Conservation (phyloP, 2,888 invertebrate genomes). For the Meganola albula region DNA sequence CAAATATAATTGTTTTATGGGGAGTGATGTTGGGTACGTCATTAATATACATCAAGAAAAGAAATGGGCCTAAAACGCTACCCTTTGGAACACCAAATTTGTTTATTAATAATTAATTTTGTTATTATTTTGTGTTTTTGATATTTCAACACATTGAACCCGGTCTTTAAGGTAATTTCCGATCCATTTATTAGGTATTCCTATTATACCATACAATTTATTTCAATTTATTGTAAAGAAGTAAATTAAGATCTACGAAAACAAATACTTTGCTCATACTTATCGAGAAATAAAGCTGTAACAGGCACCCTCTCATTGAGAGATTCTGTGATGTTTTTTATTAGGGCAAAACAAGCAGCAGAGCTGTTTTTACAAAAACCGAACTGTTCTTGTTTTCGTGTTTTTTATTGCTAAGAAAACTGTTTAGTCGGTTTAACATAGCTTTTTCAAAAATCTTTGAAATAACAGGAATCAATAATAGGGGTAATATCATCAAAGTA, state of each 20-base stretch:
- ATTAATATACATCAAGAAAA: too few species aligned
- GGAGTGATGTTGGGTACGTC: too few species aligned
- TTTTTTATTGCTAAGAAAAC: background rate
- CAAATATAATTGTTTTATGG: conserved; percentile 1
- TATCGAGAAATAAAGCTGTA: background rate
- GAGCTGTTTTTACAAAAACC: background rate
- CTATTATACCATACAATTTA: background rate
- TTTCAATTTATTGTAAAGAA: background rate
- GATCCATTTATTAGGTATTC: background rate
- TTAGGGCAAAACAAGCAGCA: background rate
- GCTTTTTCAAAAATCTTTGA: background rate
- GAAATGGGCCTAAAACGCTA: background rate
- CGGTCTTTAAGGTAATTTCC: background rate
- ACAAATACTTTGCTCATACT: background rate
- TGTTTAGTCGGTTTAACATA: background rate
- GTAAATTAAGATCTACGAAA: background rate
- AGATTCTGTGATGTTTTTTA: background rate
- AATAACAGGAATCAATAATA: background rate
- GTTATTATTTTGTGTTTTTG: background rate
- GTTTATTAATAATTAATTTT: background rate
- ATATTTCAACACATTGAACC: background rate
- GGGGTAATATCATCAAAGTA: too few species aligned
- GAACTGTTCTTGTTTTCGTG: background rate
- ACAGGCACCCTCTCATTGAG: background rate
- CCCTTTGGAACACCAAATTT: background rate